Evolutionary conservation across 2,113 vertebrate genomes (phyloP), one percentile per base, ranked within the genome.

Genomic region (Myodes glareolus): DNA sequence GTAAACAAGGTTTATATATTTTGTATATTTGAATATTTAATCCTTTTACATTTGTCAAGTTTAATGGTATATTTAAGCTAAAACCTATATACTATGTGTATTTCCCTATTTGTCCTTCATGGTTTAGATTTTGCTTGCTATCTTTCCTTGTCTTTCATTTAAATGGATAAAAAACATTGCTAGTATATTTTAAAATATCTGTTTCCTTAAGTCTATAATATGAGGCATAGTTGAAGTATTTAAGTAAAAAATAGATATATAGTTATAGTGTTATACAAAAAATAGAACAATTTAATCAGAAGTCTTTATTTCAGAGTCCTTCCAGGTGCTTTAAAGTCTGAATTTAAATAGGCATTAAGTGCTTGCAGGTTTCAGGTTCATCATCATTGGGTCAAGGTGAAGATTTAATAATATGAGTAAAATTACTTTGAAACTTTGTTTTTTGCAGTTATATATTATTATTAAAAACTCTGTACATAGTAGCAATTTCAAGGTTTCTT

Each of bases 361-460:
- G 65, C 90, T 77, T 63, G 23, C 72, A 27, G 36, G 13, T 82
- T 58, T 94, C n/a, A 91, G 0, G 27, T 76, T 68, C 75, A 27
- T 87, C 27, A 72, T 91, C 77, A 82, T 84, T 67, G 23, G 7
- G 19, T 94, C 42, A 82, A 63, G 12, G 7, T 70, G 13, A 91
- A 29, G 17, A 65, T 42, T 39, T 96, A 82, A 27, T 88, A 92
- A 77, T 70, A 87, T 76, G 76, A 25, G 11, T 91, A 63, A 95
- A 90, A 61, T 91, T 31, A 76, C 84, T 88, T 72, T 96, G 27
- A 77, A 88, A 96, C 3, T 87, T 6, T 17, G 70, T 63, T 93
- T 80, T 12, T 88, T 2, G 45, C 10, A n/a, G 4, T 7, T 88
- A 0, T 2, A 47, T 2, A 47, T 92, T 91, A 29, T 73, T 91